phyloP scores from a whole-genome alignment of 2,113 vertebrate genomes.

The Australoheros scitulus region DNA sequence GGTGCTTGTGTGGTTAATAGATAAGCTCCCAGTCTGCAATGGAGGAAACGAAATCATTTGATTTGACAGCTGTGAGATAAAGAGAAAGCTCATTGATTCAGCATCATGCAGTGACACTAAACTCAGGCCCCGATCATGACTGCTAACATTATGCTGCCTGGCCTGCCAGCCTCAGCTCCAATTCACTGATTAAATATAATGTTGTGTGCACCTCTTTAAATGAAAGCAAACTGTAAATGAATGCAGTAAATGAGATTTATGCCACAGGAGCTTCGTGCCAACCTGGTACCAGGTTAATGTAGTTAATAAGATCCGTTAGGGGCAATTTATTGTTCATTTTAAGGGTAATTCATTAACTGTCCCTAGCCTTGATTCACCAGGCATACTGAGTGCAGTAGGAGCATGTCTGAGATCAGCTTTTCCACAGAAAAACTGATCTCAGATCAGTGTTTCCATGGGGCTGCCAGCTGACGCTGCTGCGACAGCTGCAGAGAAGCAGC shows the following conservation, averaged over 20 bases:
- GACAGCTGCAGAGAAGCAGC: background rate
- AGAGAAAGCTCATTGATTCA: background rate
- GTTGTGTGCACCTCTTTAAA: background rate
- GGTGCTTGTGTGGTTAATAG: background rate
- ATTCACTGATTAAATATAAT: background rate
- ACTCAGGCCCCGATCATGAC: background rate
- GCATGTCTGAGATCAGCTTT: too few species aligned
- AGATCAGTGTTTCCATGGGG: background rate
- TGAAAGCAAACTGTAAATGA: too few species aligned
- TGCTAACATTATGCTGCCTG: background rate
- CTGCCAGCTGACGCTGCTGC: background rate
- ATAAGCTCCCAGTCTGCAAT: too few species aligned
- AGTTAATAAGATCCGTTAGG: too few species aligned
- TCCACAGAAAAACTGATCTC: background rate
- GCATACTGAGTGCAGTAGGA: background rate
- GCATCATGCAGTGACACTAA: background rate
- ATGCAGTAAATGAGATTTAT: background rate
- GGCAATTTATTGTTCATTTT: too few species aligned
- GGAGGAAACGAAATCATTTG: fast-evolving
- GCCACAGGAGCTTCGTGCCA: background rate
- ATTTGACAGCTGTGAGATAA: background rate
- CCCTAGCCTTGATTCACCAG: background rate
- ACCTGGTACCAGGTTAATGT: too few species aligned
- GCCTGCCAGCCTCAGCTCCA: fast-evolving
- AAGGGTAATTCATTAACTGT: background rate